Evolutionary conservation across 2,888 invertebrate species (phyloP).

Genomic region (Labia minor): DNA sequence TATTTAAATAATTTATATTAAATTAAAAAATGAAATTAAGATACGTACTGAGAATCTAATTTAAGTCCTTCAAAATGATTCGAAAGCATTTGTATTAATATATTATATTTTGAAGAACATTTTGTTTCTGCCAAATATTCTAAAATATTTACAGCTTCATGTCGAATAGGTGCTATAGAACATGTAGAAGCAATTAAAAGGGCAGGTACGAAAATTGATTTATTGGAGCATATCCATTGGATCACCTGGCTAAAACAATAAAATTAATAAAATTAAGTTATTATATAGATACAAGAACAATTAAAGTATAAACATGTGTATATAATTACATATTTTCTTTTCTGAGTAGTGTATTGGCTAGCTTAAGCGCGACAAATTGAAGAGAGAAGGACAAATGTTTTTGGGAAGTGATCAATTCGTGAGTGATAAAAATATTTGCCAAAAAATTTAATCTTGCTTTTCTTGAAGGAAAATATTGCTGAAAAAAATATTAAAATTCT

Average conservation of each 20-base stretch:
- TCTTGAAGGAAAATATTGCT: conserved; percentile 37
- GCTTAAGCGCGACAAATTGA: conserved; percentile 41
- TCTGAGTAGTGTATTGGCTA: conserved; percentile 26
- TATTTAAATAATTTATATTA: no score
- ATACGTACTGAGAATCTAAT: conserved; percentile 43
- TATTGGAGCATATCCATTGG: conserved; percentile 37
- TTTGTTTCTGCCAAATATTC: conserved; percentile 25
- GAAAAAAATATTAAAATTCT: conserved; percentile 36
- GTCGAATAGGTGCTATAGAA: conserved; percentile 44
- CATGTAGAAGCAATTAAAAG: conserved; percentile 48
- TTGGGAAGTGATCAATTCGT: conserved; percentile 35
- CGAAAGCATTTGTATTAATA: conserved; percentile 40
- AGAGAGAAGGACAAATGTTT: conserved; percentile 32
- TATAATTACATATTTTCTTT: conserved; percentile 29
- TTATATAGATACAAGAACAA: no score
- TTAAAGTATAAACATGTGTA: background rate
- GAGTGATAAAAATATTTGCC: conserved; percentile 45
- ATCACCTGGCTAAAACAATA: conserved; percentile 31
- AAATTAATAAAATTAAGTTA: background rate
- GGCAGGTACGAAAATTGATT: conserved; percentile 41
- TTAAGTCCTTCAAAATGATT: conserved; percentile 47
- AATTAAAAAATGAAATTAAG: no score
- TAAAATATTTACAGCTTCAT: conserved; percentile 45
- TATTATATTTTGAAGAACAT: conserved; percentile 8
- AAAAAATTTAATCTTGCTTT: conserved; percentile 46